Base-by-base conservation (phyloP, 2,797 vertebrate genomes). In the Spondyliosoma cantharus region DNA sequence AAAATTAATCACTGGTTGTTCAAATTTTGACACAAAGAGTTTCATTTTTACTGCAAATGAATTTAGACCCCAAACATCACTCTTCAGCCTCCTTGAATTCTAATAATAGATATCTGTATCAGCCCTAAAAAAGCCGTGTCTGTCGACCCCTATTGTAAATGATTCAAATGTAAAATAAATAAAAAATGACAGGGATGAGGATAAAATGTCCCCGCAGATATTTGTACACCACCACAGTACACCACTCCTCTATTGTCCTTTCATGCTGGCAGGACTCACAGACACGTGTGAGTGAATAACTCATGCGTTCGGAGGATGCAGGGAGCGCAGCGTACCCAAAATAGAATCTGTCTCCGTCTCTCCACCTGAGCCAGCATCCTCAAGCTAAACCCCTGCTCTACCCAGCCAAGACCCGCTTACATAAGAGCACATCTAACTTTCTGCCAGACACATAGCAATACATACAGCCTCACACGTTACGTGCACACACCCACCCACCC, bases 321-420 rank as follows among this genome's bases (percentile, higher is more conserved):
- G 85, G 71, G 68, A 83, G 54, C 1, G 57, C 82, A 76, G 29
- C 22, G 70, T 42, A 90, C 90, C 87, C 82, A 90, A 91, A 92
- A 92, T 91, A 92, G 87, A 74, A 89, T 85, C 69, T 14, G 74
- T 90, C 78, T 91, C 74, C 46, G 2, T 87, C 72, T 71, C 73
- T 80, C 87, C 90, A 93, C 89, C 92, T 93, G 91, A 92, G 92
- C 90, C 90, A 83, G 88, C 89, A 89, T 90, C 85, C 87, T 84
- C 76, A 54, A 87, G 86, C 91, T 82, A 84, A 88, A 88, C 81
- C 80, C 80, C 68, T 71, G 81, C 81, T 87, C 75, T 85, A 64
- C 76, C 76, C 83, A 81, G 86, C 85, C 88, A 86, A 87, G 90
- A 89, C 84, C 80, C 22, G 56, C 82, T 91, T 92, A 92, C 86